A percentile compares a stretch with the other conserved stretches of the same genome.
Conservation (phyloP, 23 tunicate species). For the Pegea sp. region DNA sequence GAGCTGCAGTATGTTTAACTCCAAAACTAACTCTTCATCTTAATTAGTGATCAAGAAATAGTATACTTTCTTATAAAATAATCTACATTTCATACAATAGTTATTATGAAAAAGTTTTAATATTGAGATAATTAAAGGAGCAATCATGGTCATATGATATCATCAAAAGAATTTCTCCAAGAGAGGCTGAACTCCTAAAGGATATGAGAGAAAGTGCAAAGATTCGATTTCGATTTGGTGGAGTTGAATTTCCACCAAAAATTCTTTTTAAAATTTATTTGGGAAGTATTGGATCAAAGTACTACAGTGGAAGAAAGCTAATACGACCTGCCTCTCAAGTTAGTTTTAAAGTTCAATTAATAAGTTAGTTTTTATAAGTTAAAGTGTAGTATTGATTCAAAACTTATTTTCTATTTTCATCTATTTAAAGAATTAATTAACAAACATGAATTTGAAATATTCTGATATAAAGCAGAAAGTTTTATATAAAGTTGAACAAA, state of each 20-base stretch:
- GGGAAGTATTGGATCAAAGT: conserved; percentile 55
- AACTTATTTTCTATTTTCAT: too few relatives aligned
- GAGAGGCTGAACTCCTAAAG: conserved; percentile 39
- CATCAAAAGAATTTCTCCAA: conserved; percentile 61
- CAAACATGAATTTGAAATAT: too few relatives aligned
- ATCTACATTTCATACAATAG: background rate
- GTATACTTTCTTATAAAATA: too few relatives aligned
- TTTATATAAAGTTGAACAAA: too few relatives aligned
- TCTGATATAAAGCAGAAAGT: too few relatives aligned
- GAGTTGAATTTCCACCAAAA: conserved; percentile 73
- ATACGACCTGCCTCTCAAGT: conserved; percentile 65
- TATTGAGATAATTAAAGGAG: conserved; percentile 18
- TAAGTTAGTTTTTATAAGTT: background rate
- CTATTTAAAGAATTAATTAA: too few relatives aligned
- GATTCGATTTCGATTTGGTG: conserved; percentile 78
- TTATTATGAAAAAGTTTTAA: background rate
- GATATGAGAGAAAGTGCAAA: conserved; percentile 68
- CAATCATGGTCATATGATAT: conserved; percentile 76
- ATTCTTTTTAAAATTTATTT: conserved; percentile 70
- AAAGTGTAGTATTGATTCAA: too few relatives aligned
- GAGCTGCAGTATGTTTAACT: conserved; percentile 66
- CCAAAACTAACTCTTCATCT: background rate
- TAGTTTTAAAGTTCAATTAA: conserved; percentile 3
- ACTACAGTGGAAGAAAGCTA: conserved; percentile 48
- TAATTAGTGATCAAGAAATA: too few relatives aligned